Percentiles rank a stretch among this genome's conserved stretches.
These are phyloP conservation scores for Cebus imitator DNA, from an alignment of 2,113 vertebrate genomes.

Conservation along the genomic window DNA sequence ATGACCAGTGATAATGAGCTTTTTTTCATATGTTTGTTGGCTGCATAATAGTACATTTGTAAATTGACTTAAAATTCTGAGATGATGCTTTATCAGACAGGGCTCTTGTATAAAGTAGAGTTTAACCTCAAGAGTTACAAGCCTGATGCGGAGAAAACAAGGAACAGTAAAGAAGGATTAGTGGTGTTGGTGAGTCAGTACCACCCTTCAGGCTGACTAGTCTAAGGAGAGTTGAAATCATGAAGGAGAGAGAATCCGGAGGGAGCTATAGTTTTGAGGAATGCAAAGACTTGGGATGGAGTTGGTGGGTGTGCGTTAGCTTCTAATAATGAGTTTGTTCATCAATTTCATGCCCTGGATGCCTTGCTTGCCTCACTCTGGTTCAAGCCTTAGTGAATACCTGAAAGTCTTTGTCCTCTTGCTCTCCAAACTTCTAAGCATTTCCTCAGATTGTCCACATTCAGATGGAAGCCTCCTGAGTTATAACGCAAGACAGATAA, in stretches of 20 bases:
- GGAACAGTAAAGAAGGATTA: neutral
- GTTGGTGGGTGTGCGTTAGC: neutral
- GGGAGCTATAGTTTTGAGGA: neutral
- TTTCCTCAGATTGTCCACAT: neutral
- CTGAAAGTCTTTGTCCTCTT: neutral
- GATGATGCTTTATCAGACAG: neutral
- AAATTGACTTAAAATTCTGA: neutral
- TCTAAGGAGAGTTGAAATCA: neutral
- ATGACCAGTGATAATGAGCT: too few species aligned
- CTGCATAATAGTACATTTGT: neutral
- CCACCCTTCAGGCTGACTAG: neutral
- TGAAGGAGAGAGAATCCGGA: neutral
- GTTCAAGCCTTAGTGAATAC: neutral
- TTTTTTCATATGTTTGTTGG: too few species aligned
- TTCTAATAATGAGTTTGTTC: neutral
- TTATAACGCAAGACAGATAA: neutral
- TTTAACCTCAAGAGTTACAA: neutral
- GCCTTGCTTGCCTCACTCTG: neutral
- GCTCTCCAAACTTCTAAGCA: neutral
- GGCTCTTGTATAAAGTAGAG: neutral
- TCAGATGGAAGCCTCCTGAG: neutral
- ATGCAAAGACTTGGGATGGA: neutral
- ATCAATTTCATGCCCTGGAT: neutral
- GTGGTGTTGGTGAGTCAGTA: neutral
- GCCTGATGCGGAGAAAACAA: neutral